A percentile compares a stretch with the other conserved stretches of the same genome.
Evolutionary conservation across 2,113 vertebrate species (phyloP).

Genomic region (Coregonus clupeaformis): DNA sequence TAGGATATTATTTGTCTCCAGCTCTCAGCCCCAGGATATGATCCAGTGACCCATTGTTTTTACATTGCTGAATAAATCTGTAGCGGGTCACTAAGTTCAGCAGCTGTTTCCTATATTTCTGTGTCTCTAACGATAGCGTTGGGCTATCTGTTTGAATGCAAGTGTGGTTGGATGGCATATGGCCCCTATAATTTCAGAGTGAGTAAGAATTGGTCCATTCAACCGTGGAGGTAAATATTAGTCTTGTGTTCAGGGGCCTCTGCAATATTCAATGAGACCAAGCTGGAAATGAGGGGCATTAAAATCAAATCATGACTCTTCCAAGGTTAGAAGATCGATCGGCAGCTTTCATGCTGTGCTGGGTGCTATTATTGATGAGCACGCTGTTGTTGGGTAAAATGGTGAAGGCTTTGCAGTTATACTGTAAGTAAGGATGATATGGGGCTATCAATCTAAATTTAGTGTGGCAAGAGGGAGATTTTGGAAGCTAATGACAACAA

Average conservation of each 20-base stretch:
- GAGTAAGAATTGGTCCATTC: constrained; percentile 11
- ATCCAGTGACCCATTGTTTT: background rate
- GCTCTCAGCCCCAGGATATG: background rate
- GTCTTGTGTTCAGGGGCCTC: constrained; percentile 13
- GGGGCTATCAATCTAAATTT: constrained; percentile 38
- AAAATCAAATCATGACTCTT: constrained; percentile 54
- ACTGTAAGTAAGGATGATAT: background rate
- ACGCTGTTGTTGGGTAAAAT: constrained; percentile 31
- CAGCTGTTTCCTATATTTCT: constrained; percentile 15
- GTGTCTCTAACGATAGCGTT: constrained; percentile 10
- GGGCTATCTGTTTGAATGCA: constrained; percentile 21
- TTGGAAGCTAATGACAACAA: constrained; percentile 45
- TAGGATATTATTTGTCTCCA: background rate
- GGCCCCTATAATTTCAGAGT: constrained; percentile 21
- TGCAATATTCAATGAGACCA: constrained; percentile 38
- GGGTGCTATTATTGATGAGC: constrained; percentile 38
- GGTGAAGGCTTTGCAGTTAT: constrained; percentile 15
- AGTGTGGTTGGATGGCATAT: constrained; percentile 17
- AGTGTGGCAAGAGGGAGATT: constrained; percentile 34
- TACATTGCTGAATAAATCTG: background rate
- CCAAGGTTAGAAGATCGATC: constrained; percentile 51
- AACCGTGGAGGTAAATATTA: constrained; percentile 44
- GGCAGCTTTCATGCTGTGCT: constrained; percentile 23
- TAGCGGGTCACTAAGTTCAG: background rate
- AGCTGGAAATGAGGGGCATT: constrained; percentile 46